Evolutionary conservation across 2,113 vertebrate species (phyloP), one percentile per base, ranked within the genome.

Genomic region (Strix aluco): DNA sequence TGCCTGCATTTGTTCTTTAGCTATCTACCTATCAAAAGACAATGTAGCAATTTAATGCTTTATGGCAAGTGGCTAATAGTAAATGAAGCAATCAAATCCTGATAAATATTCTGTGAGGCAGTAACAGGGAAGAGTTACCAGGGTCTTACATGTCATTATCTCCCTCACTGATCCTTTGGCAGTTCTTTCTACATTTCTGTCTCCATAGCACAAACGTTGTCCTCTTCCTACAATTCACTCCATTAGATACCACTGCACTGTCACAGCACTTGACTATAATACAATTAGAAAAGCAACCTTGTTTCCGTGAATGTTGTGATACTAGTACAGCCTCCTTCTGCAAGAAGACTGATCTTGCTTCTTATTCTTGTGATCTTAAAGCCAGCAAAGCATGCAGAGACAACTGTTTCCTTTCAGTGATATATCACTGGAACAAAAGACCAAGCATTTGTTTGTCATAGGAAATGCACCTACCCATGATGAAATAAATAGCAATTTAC

Each of bases 401-500:
- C 25, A 11, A 72, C 46, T 65, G 11, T 70, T 95, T 96, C 79
- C 61, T 96, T 93, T 89, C 80, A 93, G 79, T 70, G 49, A 59
- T 30, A 88, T 58, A 63, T 25, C 11, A 19, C 81, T 86, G 73
- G 66, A 97, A 93, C 46, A 85, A 97, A 95, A 94, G 72, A 79
- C 26, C 34, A 88, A 67, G 84, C 27, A 63, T 92, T 92, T 93
- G 84, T 95, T 95, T 32, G 9, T 80, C 63, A 73, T 71, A 62
- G 61, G 30, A 97, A 97, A 95, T 84, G 80, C 62, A 96, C 79
- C 70, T 97, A 72, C 57, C 65, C 73, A 10, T 86, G 70, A 71
- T 92, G 27, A 98, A 98, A 94, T 96, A 96, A 97, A 95, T 66
- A 87, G 27, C 75, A 92, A 93, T 95, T 97, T 96, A 92, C 79